These are phyloP conservation scores for Polydrusus cervinus DNA, from an alignment of 2,888 invertebrate species.

Conservation along the genomic window DNA sequence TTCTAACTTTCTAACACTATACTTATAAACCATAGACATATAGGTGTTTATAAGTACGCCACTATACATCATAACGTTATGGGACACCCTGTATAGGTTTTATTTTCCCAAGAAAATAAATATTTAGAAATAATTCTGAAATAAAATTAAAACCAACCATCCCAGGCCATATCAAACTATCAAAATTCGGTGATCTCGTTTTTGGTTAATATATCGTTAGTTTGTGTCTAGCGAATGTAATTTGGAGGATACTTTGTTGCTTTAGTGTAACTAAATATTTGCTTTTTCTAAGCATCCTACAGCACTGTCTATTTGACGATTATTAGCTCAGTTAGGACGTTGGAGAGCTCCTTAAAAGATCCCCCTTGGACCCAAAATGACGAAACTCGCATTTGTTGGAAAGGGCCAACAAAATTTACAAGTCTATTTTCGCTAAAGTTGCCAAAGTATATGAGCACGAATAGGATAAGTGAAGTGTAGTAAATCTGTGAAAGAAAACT, in stretches of 20 bases:
- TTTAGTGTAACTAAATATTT: slow-evolving; percentile 7
- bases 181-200: no score
- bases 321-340: slow-evolving; percentile 26
- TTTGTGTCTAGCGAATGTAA: background rate
- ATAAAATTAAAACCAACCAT: no score
- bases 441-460: slow-evolving; percentile 18
- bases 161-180: background rate
- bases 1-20: no score
- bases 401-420: slow-evolving; percentile 30
- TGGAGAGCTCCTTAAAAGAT: slow-evolving; percentile 25
- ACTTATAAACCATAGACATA: no score
- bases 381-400: slow-evolving; percentile 30
- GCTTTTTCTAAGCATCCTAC: slow-evolving; percentile 6
- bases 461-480: slow-evolving; percentile 23
- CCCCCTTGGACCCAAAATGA: slow-evolving; percentile 26
- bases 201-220: no score
- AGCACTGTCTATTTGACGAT: slow-evolving; percentile 21
- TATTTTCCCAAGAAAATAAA: no score
- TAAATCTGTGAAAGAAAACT: slow-evolving; percentile 22
- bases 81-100: no score
- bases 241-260: background rate
- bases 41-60: no score
- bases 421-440: slow-evolving; percentile 26
- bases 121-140: no score
- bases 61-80: no score